These are phyloP conservation scores for Lacanobia wlatinum DNA, from an alignment of 2,888 invertebrate genomes.

Conservation along the genomic window DNA sequence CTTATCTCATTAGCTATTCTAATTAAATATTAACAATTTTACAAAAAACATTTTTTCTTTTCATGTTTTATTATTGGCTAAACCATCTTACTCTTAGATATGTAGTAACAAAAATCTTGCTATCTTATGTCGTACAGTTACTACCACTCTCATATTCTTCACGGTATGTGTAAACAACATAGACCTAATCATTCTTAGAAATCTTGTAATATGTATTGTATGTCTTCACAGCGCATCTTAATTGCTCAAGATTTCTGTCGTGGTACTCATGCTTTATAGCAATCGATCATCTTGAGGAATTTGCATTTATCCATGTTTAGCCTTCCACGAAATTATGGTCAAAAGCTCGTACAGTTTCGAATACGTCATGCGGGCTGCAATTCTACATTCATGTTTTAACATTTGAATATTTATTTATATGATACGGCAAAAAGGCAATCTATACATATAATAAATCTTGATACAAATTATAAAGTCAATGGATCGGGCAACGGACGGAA, in stretches of 20 bases:
- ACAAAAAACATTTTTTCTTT: neutral
- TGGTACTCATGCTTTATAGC: conserved; percentile 9
- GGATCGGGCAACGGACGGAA: conserved; percentile 14
- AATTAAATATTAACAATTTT: neutral
- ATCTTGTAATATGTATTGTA: conserved; percentile 28
- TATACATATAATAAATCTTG: conserved; percentile 2
- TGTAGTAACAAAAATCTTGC: conserved; percentile 4
- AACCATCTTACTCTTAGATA: neutral
- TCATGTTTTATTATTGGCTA: neutral
- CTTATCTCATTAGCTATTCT: neutral
- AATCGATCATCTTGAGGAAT: conserved; percentile 24
- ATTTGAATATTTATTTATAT: conserved; percentile 5
- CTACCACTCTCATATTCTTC: conserved; percentile 16
- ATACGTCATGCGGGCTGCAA: conserved; percentile 10
- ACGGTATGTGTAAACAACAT: conserved; percentile 6
- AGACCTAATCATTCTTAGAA: conserved; percentile 9
- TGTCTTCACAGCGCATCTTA: conserved; percentile 34
- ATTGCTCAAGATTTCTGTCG: conserved; percentile 31
- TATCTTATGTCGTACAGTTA: neutral
- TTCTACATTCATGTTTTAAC: conserved; percentile 7
- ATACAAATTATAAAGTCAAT: conserved; percentile 30
- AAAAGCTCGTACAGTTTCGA: conserved; percentile 18
- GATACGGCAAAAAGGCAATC: neutral
- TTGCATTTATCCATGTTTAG: conserved; percentile 19
- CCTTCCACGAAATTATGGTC: conserved; percentile 4